Base-by-base conservation (phyloP, 2,113 vertebrate species). In the Lamprotornis superbus region DNA sequence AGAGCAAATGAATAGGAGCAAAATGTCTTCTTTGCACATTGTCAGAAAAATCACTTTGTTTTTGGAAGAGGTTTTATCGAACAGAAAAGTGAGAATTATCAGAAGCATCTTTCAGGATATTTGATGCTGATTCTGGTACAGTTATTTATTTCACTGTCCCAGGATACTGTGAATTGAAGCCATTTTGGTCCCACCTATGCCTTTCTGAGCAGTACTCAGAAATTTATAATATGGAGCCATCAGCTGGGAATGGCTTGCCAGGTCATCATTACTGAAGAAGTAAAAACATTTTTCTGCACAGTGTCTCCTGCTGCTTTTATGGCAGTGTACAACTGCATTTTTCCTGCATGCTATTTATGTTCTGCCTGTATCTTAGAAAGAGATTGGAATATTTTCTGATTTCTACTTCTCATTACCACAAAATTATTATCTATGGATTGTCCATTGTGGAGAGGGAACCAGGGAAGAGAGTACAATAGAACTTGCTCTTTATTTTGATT, bases 401-500 rank as follows among this genome's bases (percentile, higher is more conserved):
- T 92, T 92, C 84, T 67, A 7, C 56, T 89, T 81, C 87, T 94
- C 79, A 81, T 95, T 92, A 93, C 33, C 52, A 80, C 73, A 83
- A 24, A 94, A 91, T 81, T 24, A 92, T 96, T 97, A 82, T 92
- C 93, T 92, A 67, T 67, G 76, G 40, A 88, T 94, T 87, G 69
- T 95, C 76, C 73, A 79, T 79, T 94, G 68, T 86, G 79, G 47
- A 76, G 56, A 79, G 23, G 46, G 57, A 95, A 91, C 47, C n/a
- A 73, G 53, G 17, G 50, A 92, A 86, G 15, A 61, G 16, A 95
- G 67, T 52, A 94, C 73, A 86, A 90, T 89, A 85, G 60, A 90
- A 79, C 30, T 83, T 80, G 61, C 67, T 78, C 89, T 88, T 96
- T 95, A 77, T 94, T 95, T 95, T 95, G 90, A 96, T 97, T 93